Base-by-base conservation (phyloP, 35 echinoderm and acorn worm genomes). In the Stichopus chloronotus region DNA sequence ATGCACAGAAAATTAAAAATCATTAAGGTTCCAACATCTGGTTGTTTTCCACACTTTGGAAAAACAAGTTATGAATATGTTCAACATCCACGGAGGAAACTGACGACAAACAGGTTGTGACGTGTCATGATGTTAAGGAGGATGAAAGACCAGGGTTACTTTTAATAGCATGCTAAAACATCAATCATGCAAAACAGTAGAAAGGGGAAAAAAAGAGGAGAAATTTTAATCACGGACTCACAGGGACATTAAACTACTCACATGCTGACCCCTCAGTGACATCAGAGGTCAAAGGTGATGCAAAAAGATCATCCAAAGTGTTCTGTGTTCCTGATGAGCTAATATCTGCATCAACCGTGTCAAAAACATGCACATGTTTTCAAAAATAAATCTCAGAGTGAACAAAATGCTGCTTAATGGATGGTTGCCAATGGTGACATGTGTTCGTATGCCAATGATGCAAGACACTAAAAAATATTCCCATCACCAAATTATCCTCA, bases 201-300 rank as follows among this genome's bases (percentile, higher is more conserved):
- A 74, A 21, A 74, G 22, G 8, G n/a, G 17, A 16, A 74, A 16
- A n/a, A 74, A 21, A 74, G 69, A 74, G 69, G 69, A 21, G 19
- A 74, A 21, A 74, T 14, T 20, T 74, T 74, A 74, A 21, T 74
- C 69, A 74, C 69, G 7, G 19, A 5, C 82, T 59, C 82, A 58
- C 56, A 9, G 76, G 13, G 7, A 14, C 69, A 74, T 59, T 5
- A 85, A 58, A 25, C 82, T 89, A 89, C 87, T 89, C 87, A 89
- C 87, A 89, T 89, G 87, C 87, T 52, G 87, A 89, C 87, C 87
- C 61, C 65, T 89, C 87, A 71, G 59, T 43, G 60, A 85, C 82
- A 85, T 85, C 82, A 58, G 87, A 74, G 87, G 87, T 89, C 87
- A 89, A 89, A 74, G 87, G 87, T 88, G 86, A 22, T 85, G 59